Conservation (phyloP, 2,113 vertebrate species). For the Poeciliopsis occidentalis region DNA sequence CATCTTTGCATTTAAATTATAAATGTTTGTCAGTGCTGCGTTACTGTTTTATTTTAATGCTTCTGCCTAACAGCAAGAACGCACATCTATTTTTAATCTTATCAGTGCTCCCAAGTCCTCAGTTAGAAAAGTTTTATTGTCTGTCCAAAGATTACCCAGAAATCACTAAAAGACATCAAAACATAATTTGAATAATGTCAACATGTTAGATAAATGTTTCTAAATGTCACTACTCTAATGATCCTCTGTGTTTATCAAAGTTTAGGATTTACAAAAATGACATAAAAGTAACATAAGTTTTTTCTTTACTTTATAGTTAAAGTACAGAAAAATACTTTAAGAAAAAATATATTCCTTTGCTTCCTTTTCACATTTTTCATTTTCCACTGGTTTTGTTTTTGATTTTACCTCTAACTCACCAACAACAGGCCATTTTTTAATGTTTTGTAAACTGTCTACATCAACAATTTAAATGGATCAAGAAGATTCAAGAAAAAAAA, state of each 20-base stretch:
- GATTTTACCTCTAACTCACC: neutral
- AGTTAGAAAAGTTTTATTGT: too few relatives aligned
- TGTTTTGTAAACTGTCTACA: too few relatives aligned
- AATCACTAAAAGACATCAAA: too few relatives aligned
- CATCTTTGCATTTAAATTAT: neutral
- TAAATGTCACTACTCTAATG: neutral
- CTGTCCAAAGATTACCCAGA: too few relatives aligned
- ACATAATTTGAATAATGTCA: neutral
- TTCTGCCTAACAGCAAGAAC: neutral
- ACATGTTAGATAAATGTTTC: neutral
- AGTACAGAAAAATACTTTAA: too few relatives aligned
- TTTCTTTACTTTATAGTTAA: neutral
- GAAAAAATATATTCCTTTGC: neutral
- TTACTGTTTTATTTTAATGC: too few relatives aligned
- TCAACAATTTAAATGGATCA: neutral
- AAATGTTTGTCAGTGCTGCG: neutral
- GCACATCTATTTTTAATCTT: neutral
- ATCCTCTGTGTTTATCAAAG: neutral
- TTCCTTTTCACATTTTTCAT: neutral
- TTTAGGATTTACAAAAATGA: neutral
- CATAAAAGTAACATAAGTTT: neutral
- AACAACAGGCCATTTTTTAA: neutral
- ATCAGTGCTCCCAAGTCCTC: neutral
- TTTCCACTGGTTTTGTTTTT: too few relatives aligned
- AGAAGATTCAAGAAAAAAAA: neutral